Percentiles rank a stretch among this genome's conserved stretches.
Evolutionary conservation across 2,113 vertebrate species (phyloP).

Genomic region (Alectura lathami): DNA sequence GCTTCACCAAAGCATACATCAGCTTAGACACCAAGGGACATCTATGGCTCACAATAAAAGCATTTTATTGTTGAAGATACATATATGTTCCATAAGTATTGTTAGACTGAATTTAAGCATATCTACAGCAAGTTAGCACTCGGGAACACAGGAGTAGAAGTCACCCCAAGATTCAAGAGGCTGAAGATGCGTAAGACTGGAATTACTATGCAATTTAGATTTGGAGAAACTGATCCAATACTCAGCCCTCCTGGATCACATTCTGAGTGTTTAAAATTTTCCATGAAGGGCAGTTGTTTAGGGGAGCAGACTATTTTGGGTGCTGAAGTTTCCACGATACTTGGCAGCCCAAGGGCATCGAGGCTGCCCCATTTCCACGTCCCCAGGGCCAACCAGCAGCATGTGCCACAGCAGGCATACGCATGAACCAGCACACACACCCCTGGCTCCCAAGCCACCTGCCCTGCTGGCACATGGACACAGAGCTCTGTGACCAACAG

Average conservation of each 20-base stretch:
- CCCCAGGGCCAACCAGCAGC: not conserved
- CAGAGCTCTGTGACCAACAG: not conserved
- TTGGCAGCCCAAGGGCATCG: not conserved
- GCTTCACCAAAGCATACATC: not conserved
- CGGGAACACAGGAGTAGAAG: not conserved
- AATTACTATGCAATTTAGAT: not conserved
- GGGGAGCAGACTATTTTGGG: not conserved
- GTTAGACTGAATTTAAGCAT: not conserved
- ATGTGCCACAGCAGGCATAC: rapidly evolving
- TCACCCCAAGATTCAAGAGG: not conserved
- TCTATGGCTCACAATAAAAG: not conserved
- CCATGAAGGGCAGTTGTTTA: not conserved
- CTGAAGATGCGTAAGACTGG: not conserved
- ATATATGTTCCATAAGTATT: not conserved
- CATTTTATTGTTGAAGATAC: not conserved
- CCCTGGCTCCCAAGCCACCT: not conserved
- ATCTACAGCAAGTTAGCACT: not conserved
- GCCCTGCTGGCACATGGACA: not conserved
- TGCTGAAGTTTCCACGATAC: not conserved
- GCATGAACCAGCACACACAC: too few relatives aligned
- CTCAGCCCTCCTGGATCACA: not conserved
- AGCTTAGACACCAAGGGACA: not conserved
- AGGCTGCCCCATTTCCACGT: rapidly evolving
- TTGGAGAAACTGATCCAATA: not conserved
- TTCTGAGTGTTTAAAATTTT: not conserved